A percentile compares a stretch with the other conserved stretches of the same genome.
Conservation (phyloP, 2,797 vertebrate species). For the Pipistrellus pygmaeus region DNA sequence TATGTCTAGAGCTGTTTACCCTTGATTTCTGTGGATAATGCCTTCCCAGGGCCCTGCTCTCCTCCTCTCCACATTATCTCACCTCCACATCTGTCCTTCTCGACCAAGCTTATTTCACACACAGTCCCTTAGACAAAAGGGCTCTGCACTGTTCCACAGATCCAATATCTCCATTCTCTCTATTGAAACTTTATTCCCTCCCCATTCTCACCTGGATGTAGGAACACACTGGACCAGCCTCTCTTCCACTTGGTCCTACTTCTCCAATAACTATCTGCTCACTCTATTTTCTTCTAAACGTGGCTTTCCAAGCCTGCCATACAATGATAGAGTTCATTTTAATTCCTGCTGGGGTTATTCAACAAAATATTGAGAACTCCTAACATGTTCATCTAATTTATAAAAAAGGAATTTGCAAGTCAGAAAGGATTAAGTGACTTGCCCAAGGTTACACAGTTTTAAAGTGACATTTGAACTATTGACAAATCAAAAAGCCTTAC, state of each 20-base stretch:
- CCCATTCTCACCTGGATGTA: background rate
- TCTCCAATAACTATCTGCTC: background rate
- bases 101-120: background rate
- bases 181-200: background rate
- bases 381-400: background rate
- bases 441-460: background rate
- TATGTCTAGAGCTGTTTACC: background rate
- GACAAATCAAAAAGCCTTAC: background rate
- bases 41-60: background rate
- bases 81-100: too few relatives aligned
- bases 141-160: background rate
- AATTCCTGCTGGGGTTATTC: background rate
- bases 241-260: background rate
- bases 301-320: background rate
- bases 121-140: background rate
- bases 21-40: background rate
- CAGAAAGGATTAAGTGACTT: constrained; percentile 30
- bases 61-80: background rate
- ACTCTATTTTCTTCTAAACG: background rate
- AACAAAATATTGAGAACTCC: background rate
- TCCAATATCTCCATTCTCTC: background rate
- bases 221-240: background rate
- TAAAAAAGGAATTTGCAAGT: constrained; percentile 22
- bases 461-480: constrained; percentile 16
- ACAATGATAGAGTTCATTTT: background rate